phyloP scores from a whole-genome alignment of 2,797 vertebrate species.

The Lithobates sylvaticus region DNA sequence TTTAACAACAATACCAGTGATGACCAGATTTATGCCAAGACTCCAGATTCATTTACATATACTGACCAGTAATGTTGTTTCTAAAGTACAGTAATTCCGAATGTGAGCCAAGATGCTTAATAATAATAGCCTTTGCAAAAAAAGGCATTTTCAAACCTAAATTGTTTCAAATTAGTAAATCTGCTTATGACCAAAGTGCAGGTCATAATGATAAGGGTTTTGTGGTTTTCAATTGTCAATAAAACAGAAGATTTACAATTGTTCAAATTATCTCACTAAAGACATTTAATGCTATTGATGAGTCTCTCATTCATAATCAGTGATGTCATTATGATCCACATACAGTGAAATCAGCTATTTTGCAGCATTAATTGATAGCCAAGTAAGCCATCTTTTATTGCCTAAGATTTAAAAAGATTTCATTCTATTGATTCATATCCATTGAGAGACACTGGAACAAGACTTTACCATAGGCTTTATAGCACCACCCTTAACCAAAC shows the following conservation, averaged over 20 bases:
- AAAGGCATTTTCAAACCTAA: not conserved
- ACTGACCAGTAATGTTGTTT: not conserved
- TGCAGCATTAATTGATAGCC: no score
- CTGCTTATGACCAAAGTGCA: no score
- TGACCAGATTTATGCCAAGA: slow-evolving; percentile 74
- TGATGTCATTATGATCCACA: no score
- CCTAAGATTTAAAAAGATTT: not conserved
- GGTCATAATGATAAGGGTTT: no score
- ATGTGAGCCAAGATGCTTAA: no score
- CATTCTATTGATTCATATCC: not conserved
- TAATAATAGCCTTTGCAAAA: no score
- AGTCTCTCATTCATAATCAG: not conserved
- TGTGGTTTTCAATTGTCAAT: no score
- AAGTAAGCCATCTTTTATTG: not conserved
- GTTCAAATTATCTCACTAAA: no score
- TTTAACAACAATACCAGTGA: slow-evolving; percentile 84
- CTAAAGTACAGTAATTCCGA: no score
- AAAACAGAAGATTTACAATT: no score
- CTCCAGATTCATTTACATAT: not conserved
- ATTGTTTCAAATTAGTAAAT: no score
- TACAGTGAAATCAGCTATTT: no score
- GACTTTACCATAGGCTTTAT: not conserved
- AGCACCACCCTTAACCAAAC: not conserved
- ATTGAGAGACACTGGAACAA: not conserved
- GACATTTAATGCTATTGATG: not conserved